These are phyloP conservation scores for Stichopus chloronotus DNA, from an alignment of 35 echinoderm and acorn worm genomes.

Conservation along the genomic window DNA sequence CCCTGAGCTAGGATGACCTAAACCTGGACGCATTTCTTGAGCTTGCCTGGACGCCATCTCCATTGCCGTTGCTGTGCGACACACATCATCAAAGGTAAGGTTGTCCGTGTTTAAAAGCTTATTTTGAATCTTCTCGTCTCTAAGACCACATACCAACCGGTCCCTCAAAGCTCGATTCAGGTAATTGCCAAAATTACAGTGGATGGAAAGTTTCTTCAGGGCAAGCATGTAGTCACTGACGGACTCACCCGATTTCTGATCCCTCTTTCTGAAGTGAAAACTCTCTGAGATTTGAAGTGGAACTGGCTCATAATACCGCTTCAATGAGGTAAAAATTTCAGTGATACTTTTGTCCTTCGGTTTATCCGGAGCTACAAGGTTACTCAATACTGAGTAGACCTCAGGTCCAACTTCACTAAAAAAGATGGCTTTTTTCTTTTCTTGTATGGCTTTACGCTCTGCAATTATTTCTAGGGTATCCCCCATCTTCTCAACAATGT, in stretches of 20 bases:
- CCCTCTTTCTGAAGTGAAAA: constrained; percentile 62
- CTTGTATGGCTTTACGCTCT: neutral
- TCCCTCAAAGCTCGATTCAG: constrained; percentile 58
- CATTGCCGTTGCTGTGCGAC: constrained; percentile 24
- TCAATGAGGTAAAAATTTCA: neutral
- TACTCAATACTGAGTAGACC: constrained; percentile 45
- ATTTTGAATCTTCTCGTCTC: constrained; percentile 51
- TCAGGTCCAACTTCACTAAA: constrained; percentile 36
- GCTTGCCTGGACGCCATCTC: constrained; percentile 46
- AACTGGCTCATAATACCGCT: neutral
- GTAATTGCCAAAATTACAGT: too few relatives aligned
- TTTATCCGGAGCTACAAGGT: neutral
- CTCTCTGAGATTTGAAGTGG: constrained; percentile 60
- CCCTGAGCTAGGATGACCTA: constrained; percentile 31
- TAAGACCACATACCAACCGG: constrained; percentile 66
- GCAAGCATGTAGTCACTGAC: constrained; percentile 58
- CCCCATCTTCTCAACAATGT: constrained; percentile 5
- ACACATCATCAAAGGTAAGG: constrained; percentile 42
- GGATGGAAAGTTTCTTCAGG: constrained; percentile 40
- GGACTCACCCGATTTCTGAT: constrained; percentile 50
- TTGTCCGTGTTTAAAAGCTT: constrained; percentile 59
- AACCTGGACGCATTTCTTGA: neutral
- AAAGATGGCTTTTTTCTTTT: constrained; percentile 54
- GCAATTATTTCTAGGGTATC: constrained; percentile 12
- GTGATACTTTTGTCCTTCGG: neutral